These are phyloP conservation scores for Bombus vancouverensis DNA, from an alignment of 1,140 invertebrate genomes.

Conservation along the genomic window DNA sequence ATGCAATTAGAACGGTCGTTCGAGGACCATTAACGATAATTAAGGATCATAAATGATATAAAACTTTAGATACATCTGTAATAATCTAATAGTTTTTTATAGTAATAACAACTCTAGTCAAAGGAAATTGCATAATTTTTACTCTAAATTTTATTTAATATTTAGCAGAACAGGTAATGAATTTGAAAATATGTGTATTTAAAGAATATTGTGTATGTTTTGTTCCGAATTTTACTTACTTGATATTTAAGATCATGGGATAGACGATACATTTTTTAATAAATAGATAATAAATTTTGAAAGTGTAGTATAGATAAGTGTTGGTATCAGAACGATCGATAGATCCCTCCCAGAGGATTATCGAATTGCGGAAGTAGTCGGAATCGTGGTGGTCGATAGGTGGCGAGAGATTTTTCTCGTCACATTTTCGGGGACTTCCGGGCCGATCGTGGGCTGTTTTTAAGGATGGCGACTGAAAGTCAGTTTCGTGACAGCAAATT, in stretches of 20 bases:
- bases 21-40: neutral
- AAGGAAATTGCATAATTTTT: neutral
- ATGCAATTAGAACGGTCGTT: conserved; percentile 42
- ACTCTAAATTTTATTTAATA: neutral
- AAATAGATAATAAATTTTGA: neutral
- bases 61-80: neutral
- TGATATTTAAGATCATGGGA: neutral
- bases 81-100: too few relatives aligned
- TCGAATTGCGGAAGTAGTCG: conserved; percentile 7
- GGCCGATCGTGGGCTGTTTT: conserved; percentile 33
- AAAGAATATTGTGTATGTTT: neutral
- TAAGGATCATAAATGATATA: neutral
- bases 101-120: neutral
- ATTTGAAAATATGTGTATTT: neutral
- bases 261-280: neutral
- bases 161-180: neutral
- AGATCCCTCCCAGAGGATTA: conserved; percentile 22
- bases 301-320: neutral
- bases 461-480: conserved; percentile 44
- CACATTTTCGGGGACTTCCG: neutral
- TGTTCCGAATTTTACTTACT: neutral
- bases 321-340: neutral
- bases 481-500: conserved; percentile 71
- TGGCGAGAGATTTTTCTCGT: neutral
- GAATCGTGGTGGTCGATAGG: neutral